These are phyloP conservation scores for Plagodis dolabraria DNA, from an alignment of 2,888 invertebrate species.

Conservation along the genomic window DNA sequence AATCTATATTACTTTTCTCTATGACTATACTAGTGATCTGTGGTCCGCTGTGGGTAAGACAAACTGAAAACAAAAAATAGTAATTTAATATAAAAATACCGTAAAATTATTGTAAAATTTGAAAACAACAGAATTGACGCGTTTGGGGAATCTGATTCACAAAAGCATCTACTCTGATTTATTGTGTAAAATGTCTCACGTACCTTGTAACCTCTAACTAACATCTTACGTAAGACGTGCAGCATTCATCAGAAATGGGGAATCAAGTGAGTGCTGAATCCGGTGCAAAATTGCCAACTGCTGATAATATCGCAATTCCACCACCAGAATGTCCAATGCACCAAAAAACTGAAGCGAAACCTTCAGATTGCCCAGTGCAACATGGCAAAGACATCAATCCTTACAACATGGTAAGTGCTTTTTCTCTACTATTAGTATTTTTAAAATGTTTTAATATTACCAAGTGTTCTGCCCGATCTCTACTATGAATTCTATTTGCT, in stretches of 20 bases:
- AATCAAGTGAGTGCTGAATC: conserved; percentile 73
- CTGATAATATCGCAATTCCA: conserved; percentile 63
- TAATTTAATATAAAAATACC: too few relatives aligned
- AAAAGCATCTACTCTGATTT: too few relatives aligned
- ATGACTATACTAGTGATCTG: too few relatives aligned
- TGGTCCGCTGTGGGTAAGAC: too few relatives aligned
- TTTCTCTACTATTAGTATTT: background rate
- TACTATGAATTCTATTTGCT: too few relatives aligned
- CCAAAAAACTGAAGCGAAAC: conserved; percentile 70
- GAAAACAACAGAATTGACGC: too few relatives aligned
- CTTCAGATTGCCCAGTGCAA: conserved; percentile 90
- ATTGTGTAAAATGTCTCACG: conserved; percentile 29
- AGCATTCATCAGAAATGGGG: conserved; percentile 62
- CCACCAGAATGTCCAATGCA: conserved; percentile 96
- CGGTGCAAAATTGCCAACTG: conserved; percentile 45
- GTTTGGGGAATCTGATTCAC: too few relatives aligned
- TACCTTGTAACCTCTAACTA: conserved; percentile 59
- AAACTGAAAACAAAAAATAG: too few relatives aligned
- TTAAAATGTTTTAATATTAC: too few relatives aligned
- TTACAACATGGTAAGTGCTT: conserved; percentile 86
- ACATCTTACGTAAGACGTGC: conserved; percentile 73
- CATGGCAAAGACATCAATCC: conserved; percentile 91
- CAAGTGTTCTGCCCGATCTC: too few relatives aligned
- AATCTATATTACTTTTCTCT: too few relatives aligned
- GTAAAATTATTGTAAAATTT: too few relatives aligned